Base-by-base conservation (phyloP, 2,113 vertebrate species). In the Todiramphus chloris region DNA sequence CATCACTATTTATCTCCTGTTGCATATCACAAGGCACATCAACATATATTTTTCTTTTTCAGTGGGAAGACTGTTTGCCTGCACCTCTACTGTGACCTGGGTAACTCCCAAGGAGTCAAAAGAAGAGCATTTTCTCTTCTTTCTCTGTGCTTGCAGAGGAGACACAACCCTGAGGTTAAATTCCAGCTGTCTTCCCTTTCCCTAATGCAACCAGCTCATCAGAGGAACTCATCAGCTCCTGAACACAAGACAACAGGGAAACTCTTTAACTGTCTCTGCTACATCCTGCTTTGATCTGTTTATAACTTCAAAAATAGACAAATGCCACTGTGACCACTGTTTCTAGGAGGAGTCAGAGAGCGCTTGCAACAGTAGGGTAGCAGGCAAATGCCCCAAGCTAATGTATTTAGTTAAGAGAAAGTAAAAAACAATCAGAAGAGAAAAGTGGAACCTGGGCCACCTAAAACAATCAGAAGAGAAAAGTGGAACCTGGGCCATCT, bases 271-370 rank as follows among this genome's bases (percentile, higher is more conserved):
- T 88, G 48, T 83, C 81, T 93, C 83, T 93, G 66, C 56, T 83
- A 41, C 68, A 88, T 64, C 73, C 81, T 7, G 2, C 39, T 96
- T 97, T 97, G 69, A 97, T 97, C 89, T 90, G 51, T 58, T 76
- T 55, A 76, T 55, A 79, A 64, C 30, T 73, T 84, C 1, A 73
- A 70, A 96, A 82, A 35, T 1, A 55, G 31, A 77, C 39, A 91
- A 94, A 63, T 50, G 53, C 33, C 50, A 73, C 89, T 15, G 30
- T 67, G 77, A 87, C 21, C 69, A 83, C 53, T 51, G 33, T 91
- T 97, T 94, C 96, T 87, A 79, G 43, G 72, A 96, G 80, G 72
- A 48, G 30, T 0, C 2, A 77, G 87, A 39, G 53, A 89, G 78
- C 19, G 94, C 94, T 96, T 72, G 84, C 55, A 72, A 95, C 67